phyloP scores from a whole-genome alignment of 2,113 vertebrate genomes.

The Mionectes macconnelli region DNA sequence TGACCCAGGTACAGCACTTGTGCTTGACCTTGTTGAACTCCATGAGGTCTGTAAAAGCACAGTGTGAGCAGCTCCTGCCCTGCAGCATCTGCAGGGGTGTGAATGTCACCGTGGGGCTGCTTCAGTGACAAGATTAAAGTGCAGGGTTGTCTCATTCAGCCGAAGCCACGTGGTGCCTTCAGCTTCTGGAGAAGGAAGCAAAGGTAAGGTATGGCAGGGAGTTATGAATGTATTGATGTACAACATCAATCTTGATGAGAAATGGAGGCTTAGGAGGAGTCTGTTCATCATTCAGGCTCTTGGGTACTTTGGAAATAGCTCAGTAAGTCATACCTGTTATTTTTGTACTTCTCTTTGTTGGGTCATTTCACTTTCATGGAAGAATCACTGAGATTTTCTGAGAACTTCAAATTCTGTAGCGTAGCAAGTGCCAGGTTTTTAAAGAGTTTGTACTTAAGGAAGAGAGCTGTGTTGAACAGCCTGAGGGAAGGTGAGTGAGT shows the following conservation, averaged over 20 bases:
- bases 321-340: background rate
- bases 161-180: fast-evolving
- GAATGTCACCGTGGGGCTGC: background rate
- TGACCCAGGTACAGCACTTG: background rate
- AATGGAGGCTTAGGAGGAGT: background rate
- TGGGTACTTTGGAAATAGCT: background rate
- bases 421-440: background rate
- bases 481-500: background rate
- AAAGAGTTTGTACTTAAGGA: background rate
- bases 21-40: background rate
- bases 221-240: background rate
- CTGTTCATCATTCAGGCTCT: background rate
- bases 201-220: background rate
- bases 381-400: background rate
- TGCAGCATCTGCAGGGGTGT: background rate
- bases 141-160: background rate
- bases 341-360: background rate
- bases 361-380: background rate
- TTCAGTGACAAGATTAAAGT: background rate
- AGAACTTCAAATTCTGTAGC: background rate
- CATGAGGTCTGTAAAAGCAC: background rate
- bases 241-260: background rate
- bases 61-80: fast-evolving
- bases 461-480: background rate
- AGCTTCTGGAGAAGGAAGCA: background rate